Conservation (phyloP, 2,113 vertebrate genomes). For the Centrocercus urophasianus region DNA sequence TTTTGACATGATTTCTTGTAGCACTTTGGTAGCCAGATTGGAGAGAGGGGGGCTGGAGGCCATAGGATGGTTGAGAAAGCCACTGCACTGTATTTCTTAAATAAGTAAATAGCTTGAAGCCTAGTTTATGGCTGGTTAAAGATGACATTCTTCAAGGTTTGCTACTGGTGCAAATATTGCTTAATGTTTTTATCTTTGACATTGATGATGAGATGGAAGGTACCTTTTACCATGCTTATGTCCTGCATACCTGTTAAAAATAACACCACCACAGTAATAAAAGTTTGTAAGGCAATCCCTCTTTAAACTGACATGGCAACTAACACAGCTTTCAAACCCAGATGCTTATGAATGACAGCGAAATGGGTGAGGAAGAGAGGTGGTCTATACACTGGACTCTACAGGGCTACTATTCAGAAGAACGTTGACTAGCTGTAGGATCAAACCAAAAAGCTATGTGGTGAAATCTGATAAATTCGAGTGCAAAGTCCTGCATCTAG, state of each 20-base stretch:
- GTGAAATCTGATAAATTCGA: background rate
- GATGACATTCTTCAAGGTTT: background rate
- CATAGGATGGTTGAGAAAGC: background rate
- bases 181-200: background rate
- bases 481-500: background rate
- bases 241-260: too few relatives aligned
- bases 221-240: background rate
- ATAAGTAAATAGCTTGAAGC: background rate
- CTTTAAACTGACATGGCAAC: too few relatives aligned
- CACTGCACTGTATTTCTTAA: background rate
- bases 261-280: too few relatives aligned
- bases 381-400: rapidly evolving
- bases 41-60: background rate
- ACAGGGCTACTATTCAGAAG: background rate
- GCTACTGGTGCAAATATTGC: background rate
- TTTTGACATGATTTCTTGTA: background rate
- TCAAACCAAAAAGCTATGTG: background rate
- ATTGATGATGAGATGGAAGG: background rate
- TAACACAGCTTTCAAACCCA: too few relatives aligned
- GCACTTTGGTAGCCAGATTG: background rate
- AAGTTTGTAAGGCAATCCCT: too few relatives aligned
- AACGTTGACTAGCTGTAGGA: background rate
- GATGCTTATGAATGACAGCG: background rate
- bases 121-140: background rate
- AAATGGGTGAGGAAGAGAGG: background rate